A percentile compares a stretch with the other conserved stretches of the same genome.
phyloP scores from a whole-genome alignment of 2,113 vertebrate species.

The Uropsilus gracilis region DNA sequence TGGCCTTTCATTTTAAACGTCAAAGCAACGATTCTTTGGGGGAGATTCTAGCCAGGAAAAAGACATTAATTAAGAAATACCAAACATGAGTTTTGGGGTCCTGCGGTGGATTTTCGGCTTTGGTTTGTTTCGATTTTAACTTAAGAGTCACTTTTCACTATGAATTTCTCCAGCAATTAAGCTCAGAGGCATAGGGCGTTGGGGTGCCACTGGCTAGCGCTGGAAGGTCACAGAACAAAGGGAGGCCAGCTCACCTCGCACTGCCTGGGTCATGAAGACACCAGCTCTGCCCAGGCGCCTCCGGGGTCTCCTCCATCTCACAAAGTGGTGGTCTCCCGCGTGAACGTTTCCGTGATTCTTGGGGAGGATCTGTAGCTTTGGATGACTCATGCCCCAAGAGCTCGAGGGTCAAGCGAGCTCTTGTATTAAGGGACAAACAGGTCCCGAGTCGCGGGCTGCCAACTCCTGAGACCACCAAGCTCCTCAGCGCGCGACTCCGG shows the following conservation, averaged over 20 bases:
- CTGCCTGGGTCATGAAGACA: too few species aligned
- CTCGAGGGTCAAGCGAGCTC: not conserved
- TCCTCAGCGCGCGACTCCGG: too few species aligned
- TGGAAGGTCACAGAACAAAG: not conserved
- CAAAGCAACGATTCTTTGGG: not conserved
- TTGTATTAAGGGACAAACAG: not conserved
- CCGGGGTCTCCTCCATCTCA: not conserved
- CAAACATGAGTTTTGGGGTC: not conserved
- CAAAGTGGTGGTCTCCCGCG: rapidly evolving
- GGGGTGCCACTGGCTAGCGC: not conserved
- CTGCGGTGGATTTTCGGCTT: not conserved
- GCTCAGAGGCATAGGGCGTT: too few species aligned
- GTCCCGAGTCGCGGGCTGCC: not conserved
- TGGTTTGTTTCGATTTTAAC: not conserved
- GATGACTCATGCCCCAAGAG: not conserved
- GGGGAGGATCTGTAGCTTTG: not conserved
- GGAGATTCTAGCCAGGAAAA: not conserved
- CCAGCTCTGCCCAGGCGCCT: too few species aligned
- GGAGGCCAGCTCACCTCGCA: too few species aligned
- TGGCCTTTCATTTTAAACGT: not conserved
- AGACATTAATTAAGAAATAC: not conserved
- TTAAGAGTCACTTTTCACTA: not conserved
- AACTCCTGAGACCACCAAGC: rapidly evolving
- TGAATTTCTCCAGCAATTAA: not conserved
- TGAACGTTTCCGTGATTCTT: not conserved